These are phyloP conservation scores for Cantharis flavilabris DNA, from an alignment of 2,888 invertebrate species.

Conservation along the genomic window DNA sequence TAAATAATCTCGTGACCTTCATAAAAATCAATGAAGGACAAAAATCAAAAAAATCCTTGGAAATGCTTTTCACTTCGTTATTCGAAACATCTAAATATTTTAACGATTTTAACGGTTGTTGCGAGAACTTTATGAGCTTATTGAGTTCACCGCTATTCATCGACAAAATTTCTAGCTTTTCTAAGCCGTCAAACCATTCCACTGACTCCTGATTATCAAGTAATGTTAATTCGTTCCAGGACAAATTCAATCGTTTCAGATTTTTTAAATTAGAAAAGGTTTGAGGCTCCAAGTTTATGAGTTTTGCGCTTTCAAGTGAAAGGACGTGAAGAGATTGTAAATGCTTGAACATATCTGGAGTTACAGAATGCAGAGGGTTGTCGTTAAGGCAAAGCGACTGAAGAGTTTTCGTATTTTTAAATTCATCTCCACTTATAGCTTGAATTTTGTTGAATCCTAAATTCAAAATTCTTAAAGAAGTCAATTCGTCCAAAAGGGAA, in stretches of 20 bases:
- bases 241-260: not conserved
- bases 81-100: not conserved
- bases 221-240: not conserved
- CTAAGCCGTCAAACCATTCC: not conserved
- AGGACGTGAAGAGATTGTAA: not conserved
- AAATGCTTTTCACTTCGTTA: not conserved
- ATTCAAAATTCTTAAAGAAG: not conserved
- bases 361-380: not conserved
- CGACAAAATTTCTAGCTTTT: not conserved
- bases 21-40: not conserved
- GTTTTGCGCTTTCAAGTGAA: not conserved
- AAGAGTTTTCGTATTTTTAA: not conserved
- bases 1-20: not conserved
- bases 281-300: not conserved
- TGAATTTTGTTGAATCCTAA: not conserved
- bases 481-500: not conserved
- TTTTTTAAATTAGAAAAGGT: not conserved
- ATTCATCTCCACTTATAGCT: not conserved
- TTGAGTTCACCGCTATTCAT: not conserved
- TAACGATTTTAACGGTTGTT: not conserved
- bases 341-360: not conserved
- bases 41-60: not conserved
- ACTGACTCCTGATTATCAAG: not conserved
- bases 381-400: not conserved
- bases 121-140: not conserved